Percentiles rank a stretch among this genome's conserved stretches.
These are phyloP conservation scores for Psococerastis gibbosa DNA, from an alignment of 2,888 invertebrate genomes.

Conservation along the genomic window DNA sequence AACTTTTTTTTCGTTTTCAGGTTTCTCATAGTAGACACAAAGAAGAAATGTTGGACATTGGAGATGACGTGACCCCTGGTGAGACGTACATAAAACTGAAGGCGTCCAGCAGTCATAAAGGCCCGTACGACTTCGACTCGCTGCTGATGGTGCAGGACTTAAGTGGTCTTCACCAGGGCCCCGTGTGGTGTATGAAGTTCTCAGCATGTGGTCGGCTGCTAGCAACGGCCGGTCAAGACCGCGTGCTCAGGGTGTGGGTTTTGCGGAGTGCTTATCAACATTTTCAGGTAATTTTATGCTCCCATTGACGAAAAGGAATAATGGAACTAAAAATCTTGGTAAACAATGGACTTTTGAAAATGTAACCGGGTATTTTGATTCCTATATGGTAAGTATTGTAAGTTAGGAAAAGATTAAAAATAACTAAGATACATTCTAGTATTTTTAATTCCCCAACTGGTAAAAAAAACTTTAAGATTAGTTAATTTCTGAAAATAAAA, in stretches of 20 bases:
- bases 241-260: conserved; percentile 87
- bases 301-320: too few relatives aligned
- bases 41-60: conserved; percentile 68
- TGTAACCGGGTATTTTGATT: too few relatives aligned
- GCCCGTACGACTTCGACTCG: conserved; percentile 89
- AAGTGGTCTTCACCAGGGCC: conserved; percentile 68
- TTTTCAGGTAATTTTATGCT: conserved; percentile 72
- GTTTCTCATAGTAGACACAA: conserved; percentile 74
- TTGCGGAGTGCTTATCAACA: conserved; percentile 73
- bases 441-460: too few relatives aligned
- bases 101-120: conserved; percentile 89
- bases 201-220: conserved; percentile 85
- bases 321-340: too few relatives aligned
- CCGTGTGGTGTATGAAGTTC: conserved; percentile 99
- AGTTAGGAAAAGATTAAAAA: too few relatives aligned
- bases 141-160: conserved; percentile 76
- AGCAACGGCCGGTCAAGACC: conserved; percentile 95
- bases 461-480: too few relatives aligned
- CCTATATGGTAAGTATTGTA: too few relatives aligned
- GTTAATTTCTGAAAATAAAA: too few relatives aligned
- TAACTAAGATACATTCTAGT: too few relatives aligned
- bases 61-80: conserved; percentile 45
- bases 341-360: too few relatives aligned
- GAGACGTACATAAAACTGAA: conserved; percentile 71
- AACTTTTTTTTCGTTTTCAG: conserved; percentile 11